phyloP scores from a whole-genome alignment of 2,888 invertebrate genomes.

The Conistra vaccinii region DNA sequence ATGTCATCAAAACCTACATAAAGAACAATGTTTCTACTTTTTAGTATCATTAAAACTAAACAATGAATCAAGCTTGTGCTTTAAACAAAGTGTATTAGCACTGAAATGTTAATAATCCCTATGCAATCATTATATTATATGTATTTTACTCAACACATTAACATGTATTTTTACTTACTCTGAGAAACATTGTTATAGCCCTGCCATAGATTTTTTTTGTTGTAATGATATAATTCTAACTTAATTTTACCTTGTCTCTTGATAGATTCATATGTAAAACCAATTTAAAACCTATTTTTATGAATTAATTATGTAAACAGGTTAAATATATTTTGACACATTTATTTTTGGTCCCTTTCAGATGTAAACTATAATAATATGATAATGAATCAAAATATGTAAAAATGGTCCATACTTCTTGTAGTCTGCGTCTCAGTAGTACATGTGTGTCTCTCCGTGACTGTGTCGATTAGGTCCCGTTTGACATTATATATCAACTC shows the following conservation, averaged over 20 bases:
- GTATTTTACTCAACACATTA: neutral
- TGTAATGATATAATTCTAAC: neutral
- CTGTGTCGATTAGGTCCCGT: conserved; percentile 92
- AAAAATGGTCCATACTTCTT: conserved; percentile 70
- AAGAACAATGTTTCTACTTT: neutral
- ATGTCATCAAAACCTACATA: neutral
- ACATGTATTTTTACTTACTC: neutral
- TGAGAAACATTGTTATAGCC: neutral
- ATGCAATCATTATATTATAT: neutral
- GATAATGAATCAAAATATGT: neutral
- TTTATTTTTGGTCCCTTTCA: neutral
- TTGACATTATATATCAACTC: conserved; percentile 91
- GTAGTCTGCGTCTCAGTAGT: conserved; percentile 88
- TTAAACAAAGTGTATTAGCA: conserved; percentile 21
- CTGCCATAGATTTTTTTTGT: neutral
- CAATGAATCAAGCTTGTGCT: neutral
- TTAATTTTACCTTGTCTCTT: neutral
- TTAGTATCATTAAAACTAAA: conserved; percentile 6
- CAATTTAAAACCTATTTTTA: too few species aligned
- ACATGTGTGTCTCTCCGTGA: conserved; percentile 84
- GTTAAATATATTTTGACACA: neutral
- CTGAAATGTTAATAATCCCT: neutral
- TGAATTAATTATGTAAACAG: neutral
- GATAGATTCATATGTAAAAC: neutral
- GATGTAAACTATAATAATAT: neutral